These are phyloP conservation scores for Xylocopa sonorina DNA, from an alignment of 1,140 invertebrate genomes.

Conservation along the genomic window DNA sequence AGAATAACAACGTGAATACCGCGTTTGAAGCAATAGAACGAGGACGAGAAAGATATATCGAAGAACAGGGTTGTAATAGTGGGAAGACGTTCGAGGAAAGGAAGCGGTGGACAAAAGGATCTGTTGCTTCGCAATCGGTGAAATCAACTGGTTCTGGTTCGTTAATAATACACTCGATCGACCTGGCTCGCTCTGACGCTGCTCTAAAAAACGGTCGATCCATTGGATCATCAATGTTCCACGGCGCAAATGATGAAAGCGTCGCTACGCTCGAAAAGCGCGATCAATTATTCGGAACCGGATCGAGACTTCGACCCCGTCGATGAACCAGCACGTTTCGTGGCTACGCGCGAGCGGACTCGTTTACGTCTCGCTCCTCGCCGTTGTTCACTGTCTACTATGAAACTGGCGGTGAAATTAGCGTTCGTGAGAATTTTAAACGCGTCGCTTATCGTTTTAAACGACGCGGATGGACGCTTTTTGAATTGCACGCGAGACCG, in stretches of 20 bases:
- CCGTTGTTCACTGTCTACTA: background rate
- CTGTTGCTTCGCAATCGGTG: no score
- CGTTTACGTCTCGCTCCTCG: conserved; percentile 1
- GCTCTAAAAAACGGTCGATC: no score
- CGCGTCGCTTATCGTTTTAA: background rate
- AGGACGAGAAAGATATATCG: no score
- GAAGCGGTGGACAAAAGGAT: no score
- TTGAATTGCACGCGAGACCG: background rate
- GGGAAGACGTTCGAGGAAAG: no score
- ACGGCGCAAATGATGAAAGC: background rate
- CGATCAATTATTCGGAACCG: background rate
- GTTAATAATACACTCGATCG: no score
- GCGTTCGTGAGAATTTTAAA: background rate
- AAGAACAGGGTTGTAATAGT: no score
- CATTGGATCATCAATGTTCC: background rate
- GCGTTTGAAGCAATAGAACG: no score
- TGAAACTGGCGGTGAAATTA: background rate
- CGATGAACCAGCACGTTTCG: no score
- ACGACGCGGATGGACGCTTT: background rate
- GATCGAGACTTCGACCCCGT: background rate
- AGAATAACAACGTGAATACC: no score
- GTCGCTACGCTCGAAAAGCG: background rate
- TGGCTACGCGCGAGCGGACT: background rate
- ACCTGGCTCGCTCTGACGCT: no score
- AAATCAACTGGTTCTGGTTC: no score